phyloP scores from a whole-genome alignment of 2,113 vertebrate genomes.

The Electrona antarctica region DNA sequence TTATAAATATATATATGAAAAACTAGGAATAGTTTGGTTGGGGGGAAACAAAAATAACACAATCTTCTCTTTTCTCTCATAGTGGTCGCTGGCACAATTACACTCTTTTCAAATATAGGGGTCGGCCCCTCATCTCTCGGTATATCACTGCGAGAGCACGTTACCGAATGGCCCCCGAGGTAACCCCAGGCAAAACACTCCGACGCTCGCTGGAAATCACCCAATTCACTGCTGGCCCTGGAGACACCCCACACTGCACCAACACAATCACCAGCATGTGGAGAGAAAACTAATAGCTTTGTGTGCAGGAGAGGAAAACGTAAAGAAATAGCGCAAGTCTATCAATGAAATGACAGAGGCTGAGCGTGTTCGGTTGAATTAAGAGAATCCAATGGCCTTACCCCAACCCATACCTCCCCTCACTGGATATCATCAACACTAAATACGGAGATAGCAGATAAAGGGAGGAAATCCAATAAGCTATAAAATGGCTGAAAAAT shows the following conservation, averaged over 20 bases:
- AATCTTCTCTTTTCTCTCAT: constrained; percentile 9
- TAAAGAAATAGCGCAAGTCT: constrained; percentile 41
- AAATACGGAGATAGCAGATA: constrained; percentile 65
- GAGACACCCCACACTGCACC: constrained; percentile 54
- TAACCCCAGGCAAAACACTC: constrained; percentile 39
- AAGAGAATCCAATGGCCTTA: constrained; percentile 64
- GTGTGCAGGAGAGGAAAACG: constrained; percentile 26
- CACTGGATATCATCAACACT: constrained; percentile 70
- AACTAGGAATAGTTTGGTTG: too few relatives aligned
- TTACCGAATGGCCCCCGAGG: constrained; percentile 35
- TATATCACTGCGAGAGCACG: constrained; percentile 40
- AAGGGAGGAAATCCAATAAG: constrained; percentile 64
- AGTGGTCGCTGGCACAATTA: not conserved
- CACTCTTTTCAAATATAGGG: not conserved
- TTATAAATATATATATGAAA: too few relatives aligned
- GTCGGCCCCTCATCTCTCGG: constrained; percentile 40
- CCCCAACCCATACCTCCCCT: not conserved
- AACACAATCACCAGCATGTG: constrained; percentile 49
- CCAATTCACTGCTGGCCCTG: constrained; percentile 55
- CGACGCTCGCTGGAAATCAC: constrained; percentile 46
- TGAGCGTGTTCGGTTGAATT: constrained; percentile 59
- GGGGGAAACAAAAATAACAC: constrained; percentile 20
- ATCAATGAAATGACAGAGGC: constrained; percentile 65
- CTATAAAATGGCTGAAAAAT: constrained; percentile 59
- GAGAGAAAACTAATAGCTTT: constrained; percentile 60